A percentile compares a stretch with the other conserved stretches of the same genome.
Conservation (phyloP, 2,113 vertebrate genomes). For the Lophura nycthemera region DNA sequence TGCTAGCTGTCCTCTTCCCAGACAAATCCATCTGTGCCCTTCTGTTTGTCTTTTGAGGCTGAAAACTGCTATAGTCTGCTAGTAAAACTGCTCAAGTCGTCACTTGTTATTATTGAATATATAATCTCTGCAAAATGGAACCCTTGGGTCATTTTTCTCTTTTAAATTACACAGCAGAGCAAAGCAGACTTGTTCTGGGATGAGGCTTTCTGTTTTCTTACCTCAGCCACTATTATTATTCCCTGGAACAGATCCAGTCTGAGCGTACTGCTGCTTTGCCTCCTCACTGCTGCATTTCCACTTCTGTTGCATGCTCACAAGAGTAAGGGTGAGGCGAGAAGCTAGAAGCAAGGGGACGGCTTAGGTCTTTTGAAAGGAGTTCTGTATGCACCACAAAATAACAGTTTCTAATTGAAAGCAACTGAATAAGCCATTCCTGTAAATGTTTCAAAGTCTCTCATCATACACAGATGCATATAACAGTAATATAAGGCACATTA, state of each 20-base stretch:
- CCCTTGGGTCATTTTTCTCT: neutral
- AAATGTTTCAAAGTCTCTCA: neutral
- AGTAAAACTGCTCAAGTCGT: slow-evolving; percentile 7
- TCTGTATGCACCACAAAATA: neutral
- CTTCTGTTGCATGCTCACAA: neutral
- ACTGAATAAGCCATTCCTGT: neutral
- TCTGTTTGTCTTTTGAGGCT: neutral
- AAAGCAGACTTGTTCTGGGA: neutral
- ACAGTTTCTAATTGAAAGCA: neutral
- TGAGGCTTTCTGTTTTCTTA: neutral
- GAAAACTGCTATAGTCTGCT: neutral
- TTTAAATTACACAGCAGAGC: fast-evolving
- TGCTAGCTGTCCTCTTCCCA: neutral
- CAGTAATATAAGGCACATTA: neutral
- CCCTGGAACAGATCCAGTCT: neutral
- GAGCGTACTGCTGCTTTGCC: neutral
- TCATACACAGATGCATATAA: neutral
- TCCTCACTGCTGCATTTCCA: neutral
- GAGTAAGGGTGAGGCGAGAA: neutral
- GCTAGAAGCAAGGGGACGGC: neutral
- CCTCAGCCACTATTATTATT: neutral
- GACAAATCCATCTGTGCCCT: neutral
- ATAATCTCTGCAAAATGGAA: neutral
- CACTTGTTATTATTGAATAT: neutral
- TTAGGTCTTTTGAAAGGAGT: neutral